Evolutionary conservation across 2,888 invertebrate genomes (phyloP).

Genomic region (Mesoligia furuncula): DNA sequence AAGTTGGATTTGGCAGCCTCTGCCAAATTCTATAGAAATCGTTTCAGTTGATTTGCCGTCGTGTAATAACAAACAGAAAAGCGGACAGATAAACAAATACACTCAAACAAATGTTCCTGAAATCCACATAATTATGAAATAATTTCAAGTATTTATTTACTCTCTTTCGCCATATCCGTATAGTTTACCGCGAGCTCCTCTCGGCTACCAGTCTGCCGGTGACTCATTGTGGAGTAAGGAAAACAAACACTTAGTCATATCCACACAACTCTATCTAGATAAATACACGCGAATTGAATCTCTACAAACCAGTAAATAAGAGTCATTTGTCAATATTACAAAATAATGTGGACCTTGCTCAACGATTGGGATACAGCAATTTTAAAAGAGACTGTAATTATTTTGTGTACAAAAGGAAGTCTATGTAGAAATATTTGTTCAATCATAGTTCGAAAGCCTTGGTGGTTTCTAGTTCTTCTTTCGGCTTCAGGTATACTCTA

Average conservation of each 20-base stretch:
- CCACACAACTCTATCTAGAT: slow-evolving; percentile 29
- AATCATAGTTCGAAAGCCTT: slow-evolving; percentile 27
- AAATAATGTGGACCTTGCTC: slow-evolving; percentile 30
- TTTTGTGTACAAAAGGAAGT: slow-evolving; percentile 33
- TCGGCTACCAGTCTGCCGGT: slow-evolving; percentile 41
- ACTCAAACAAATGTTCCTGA: slow-evolving; percentile 7
- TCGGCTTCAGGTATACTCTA: not conserved
- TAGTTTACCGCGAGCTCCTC: slow-evolving; percentile 11
- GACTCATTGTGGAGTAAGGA: slow-evolving; percentile 58
- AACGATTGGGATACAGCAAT: slow-evolving; percentile 25
- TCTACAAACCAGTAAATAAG: slow-evolving; percentile 14
- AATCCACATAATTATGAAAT: slow-evolving; percentile 13
- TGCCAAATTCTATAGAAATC: slow-evolving; percentile 4
- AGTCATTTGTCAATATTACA: slow-evolving; percentile 8
- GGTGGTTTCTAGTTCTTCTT: slow-evolving; percentile 13
- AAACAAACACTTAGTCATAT: slow-evolving; percentile 60
- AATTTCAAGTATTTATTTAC: slow-evolving; percentile 7
- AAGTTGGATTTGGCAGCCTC: slow-evolving; percentile 6
- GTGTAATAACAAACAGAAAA: slow-evolving; percentile 31
- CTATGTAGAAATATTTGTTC: slow-evolving; percentile 21
- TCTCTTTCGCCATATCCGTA: slow-evolving; percentile 14
- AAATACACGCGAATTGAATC: slow-evolving; percentile 32
- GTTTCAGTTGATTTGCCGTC: not conserved
- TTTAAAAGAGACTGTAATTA: slow-evolving; percentile 25
- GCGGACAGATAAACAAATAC: slow-evolving; percentile 18